These are phyloP conservation scores for Macroramphosus scolopax DNA, from an alignment of 2,797 vertebrate species.

Conservation along the genomic window DNA sequence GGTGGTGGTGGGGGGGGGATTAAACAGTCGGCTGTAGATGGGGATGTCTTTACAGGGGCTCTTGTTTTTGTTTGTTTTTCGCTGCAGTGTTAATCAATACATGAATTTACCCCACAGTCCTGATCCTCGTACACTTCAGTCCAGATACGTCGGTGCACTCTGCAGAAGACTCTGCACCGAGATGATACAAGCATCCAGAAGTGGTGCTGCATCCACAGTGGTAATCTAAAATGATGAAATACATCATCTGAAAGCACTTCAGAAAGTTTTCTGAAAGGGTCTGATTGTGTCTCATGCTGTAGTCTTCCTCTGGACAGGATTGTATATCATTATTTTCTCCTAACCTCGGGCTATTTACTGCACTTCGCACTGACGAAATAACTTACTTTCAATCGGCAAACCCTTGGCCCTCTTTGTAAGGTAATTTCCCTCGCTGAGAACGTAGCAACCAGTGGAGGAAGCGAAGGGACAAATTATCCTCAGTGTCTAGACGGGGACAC, in stretches of 20 bases:
- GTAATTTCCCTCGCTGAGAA: slow-evolving; percentile 69
- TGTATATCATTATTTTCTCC: slow-evolving; percentile 71
- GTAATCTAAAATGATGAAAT: slow-evolving; percentile 68
- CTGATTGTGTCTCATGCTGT: slow-evolving; percentile 66
- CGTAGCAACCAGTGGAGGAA: slow-evolving; percentile 54
- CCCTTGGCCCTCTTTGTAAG: slow-evolving; percentile 66
- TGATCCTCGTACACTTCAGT: too few relatives aligned
- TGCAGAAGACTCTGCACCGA: slow-evolving; percentile 26
- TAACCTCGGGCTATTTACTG: slow-evolving; percentile 76
- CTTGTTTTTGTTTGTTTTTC: slow-evolving; percentile 40
- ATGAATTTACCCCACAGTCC: slow-evolving; percentile 63
- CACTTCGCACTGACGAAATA: slow-evolving; percentile 74
- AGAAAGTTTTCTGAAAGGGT: slow-evolving; percentile 57
- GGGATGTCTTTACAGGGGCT: slow-evolving; percentile 58
- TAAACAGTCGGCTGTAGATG: slow-evolving; percentile 59
- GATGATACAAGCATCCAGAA: slow-evolving; percentile 53
- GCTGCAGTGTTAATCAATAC: slow-evolving; percentile 67
- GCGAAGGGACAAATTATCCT: slow-evolving; percentile 70
- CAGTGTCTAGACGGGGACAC: slow-evolving; percentile 63
- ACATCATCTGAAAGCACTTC: slow-evolving; percentile 68
- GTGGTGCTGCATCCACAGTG: slow-evolving; percentile 46
- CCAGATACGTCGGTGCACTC: too few relatives aligned
- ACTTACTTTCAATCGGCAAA: slow-evolving; percentile 70
- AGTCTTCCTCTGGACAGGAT: slow-evolving; percentile 63
- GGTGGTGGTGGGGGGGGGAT: slow-evolving; percentile 41